A percentile compares a stretch with the other conserved stretches of the same genome.
Conservation (phyloP, 1,140 invertebrate species). For the Luehdorfia chinensis region DNA sequence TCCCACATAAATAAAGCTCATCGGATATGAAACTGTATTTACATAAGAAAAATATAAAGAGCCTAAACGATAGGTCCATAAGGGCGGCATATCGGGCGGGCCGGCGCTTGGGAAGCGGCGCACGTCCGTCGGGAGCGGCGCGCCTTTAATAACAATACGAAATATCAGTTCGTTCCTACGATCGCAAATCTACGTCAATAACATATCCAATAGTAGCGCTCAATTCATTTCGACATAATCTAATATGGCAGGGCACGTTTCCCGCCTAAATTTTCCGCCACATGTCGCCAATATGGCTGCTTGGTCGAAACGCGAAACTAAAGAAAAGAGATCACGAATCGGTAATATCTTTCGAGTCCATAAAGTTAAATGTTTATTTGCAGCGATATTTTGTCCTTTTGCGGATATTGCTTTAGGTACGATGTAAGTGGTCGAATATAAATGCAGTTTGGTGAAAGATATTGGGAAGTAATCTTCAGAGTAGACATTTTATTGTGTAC, state of each 20-base stretch:
- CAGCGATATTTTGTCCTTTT: slow-evolving; percentile 74
- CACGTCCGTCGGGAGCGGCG: slow-evolving; percentile 60
- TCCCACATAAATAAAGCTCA: slow-evolving; percentile 77
- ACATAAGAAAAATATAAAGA: slow-evolving; percentile 77
- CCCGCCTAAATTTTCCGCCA: slow-evolving; percentile 75
- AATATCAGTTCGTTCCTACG: slow-evolving; percentile 77
- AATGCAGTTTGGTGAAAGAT: slow-evolving; percentile 14
- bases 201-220: slow-evolving; percentile 76
- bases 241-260: slow-evolving; percentile 72
- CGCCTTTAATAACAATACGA: slow-evolving; percentile 74
- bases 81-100: slow-evolving; percentile 55
- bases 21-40: slow-evolving; percentile 75
- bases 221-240: slow-evolving; percentile 77
- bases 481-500: background rate
- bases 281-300: slow-evolving; percentile 76
- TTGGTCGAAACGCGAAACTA: slow-evolving; percentile 67
- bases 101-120: slow-evolving; percentile 45
- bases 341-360: slow-evolving; percentile 76
- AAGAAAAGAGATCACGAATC: slow-evolving; percentile 76
- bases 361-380: slow-evolving; percentile 77
- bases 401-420: slow-evolving; percentile 67
- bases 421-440: slow-evolving; percentile 27
- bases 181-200: slow-evolving; percentile 77
- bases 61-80: slow-evolving; percentile 72
- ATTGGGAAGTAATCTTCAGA: background rate